Evolutionary conservation across 2,113 vertebrate genomes (phyloP).

Genomic region (Danionella cerebrum): DNA sequence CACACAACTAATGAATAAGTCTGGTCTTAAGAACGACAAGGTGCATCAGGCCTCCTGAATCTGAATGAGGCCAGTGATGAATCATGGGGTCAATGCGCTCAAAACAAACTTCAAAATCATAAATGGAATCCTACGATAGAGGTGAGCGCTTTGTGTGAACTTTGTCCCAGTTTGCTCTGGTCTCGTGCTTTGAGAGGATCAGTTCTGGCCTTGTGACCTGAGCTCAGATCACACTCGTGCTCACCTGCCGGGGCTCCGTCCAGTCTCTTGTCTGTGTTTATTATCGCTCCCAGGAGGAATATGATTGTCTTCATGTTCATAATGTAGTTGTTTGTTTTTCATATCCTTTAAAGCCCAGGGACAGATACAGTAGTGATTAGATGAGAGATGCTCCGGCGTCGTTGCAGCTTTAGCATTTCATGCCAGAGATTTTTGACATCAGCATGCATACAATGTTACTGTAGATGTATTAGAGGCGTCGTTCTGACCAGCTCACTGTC

Average conservation of each 20-base stretch:
- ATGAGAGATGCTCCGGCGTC: neutral
- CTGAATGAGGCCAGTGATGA: too few species aligned
- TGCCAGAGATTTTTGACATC: neutral
- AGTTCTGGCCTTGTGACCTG: conserved; percentile 18
- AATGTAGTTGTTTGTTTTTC: neutral
- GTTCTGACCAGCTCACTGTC: too few species aligned
- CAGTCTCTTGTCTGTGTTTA: neutral
- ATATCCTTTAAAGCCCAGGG: neutral
- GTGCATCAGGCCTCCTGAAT: too few species aligned
- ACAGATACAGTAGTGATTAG: neutral
- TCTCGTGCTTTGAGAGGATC: conserved; percentile 22
- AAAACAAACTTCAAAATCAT: too few species aligned
- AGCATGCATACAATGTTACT: too few species aligned
- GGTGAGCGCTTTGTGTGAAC: too few species aligned
- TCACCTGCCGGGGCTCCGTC: conserved; percentile 18
- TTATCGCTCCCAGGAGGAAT: neutral
- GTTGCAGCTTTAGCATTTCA: neutral
- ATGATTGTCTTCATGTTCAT: neutral
- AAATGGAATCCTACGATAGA: too few species aligned
- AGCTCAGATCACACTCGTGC: too few species aligned
- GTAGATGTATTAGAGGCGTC: too few species aligned
- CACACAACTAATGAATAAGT: too few species aligned
- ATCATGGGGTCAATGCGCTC: too few species aligned
- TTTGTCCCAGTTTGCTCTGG: conserved; percentile 48
- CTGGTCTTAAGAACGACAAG: too few species aligned